A percentile compares a stretch with the other conserved stretches of the same genome.
Evolutionary conservation across 1,140 invertebrate genomes (phyloP).

Genomic region (fruit fly (Drosophila melanogaster)): Release_6_plus_ISO1_MT NT_033777.3:20708501-20709000

Average conservation of each 20-base stretch:
- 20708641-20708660: not conserved
- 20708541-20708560: constrained; percentile 17
- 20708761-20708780: no score
- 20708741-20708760: no score
- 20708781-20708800: no score
- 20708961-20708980: constrained; percentile 34
- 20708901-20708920: constrained; percentile 58
- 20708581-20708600: constrained; percentile 26
- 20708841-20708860: not conserved
- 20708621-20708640: constrained; percentile 9
- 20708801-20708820: not conserved
- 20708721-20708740: no score
- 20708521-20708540: not conserved
- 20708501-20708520: constrained; percentile 13
- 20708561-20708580: constrained; percentile 28
- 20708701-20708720: no score
- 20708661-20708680: not conserved
- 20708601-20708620: constrained; percentile 19
- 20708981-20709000: constrained; percentile 74
- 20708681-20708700: no score
- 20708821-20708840: not conserved
- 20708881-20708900: constrained; percentile 9
- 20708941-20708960: constrained; percentile 37
- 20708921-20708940: constrained; percentile 70
- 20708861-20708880: constrained; percentile 2